These are phyloP conservation scores for Aphelocoma californica DNA, from an alignment of 2,797 vertebrate species.

Conservation along the genomic window DNA sequence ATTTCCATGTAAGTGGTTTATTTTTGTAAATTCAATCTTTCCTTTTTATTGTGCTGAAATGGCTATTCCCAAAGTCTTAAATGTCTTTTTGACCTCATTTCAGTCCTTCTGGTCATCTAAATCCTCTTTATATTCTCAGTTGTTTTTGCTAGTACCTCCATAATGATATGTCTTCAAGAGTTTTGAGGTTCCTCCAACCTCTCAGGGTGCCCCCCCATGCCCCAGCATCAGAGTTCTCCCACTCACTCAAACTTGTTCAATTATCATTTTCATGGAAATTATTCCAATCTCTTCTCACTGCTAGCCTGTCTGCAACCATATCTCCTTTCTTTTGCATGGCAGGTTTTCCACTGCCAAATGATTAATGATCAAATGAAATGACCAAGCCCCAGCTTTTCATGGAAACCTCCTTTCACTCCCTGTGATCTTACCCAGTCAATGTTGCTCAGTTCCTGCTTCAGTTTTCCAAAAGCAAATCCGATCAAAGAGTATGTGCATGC, in stretches of 20 bases:
- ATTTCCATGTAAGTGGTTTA: background rate
- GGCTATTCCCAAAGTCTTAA: background rate
- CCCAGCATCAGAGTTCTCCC: background rate
- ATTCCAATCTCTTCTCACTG: background rate
- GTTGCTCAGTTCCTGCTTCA: background rate
- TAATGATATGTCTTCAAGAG: background rate
- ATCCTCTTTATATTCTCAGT: background rate
- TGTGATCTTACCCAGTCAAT: background rate
- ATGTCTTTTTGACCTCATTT: background rate
- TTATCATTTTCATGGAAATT: background rate
- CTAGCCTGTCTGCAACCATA: background rate
- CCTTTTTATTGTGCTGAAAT: background rate
- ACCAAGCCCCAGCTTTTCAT: background rate
- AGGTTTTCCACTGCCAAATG: background rate
- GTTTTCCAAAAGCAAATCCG: background rate
- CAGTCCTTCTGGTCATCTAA: background rate
- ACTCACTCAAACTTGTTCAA: background rate
- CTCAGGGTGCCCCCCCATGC: accelerated
- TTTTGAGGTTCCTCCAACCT: background rate
- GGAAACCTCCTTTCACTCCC: background rate
- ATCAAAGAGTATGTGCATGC: background rate
- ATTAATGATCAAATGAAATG: background rate
- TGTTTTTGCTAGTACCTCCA: background rate
- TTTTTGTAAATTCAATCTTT: background rate
- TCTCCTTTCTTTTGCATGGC: background rate